These are phyloP conservation scores for Microctenopoma lineatum DNA, from an alignment of 2,797 vertebrate genomes.

Conservation along the genomic window DNA sequence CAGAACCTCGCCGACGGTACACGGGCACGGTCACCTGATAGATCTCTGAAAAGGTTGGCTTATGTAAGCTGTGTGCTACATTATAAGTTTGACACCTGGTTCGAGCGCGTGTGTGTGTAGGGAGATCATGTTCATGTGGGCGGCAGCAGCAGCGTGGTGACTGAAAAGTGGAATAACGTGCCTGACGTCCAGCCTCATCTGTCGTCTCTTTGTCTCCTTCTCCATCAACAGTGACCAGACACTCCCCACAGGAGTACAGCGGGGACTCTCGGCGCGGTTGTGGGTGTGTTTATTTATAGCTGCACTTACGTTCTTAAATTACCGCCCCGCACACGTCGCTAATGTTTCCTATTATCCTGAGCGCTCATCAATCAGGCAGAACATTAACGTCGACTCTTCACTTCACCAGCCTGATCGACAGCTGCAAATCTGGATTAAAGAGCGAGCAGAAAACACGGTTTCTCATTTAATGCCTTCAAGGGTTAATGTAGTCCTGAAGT, in stretches of 20 bases:
- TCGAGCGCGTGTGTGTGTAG: conserved; percentile 9
- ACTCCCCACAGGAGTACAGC: background rate
- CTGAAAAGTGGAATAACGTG: conserved; percentile 70
- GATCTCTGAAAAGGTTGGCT: conserved; percentile 26
- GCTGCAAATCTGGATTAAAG: background rate
- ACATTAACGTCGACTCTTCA: background rate
- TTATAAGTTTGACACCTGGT: conserved; percentile 2
- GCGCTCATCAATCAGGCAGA: background rate
- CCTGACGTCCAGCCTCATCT: conserved; percentile 46
- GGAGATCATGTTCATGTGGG: conserved; percentile 66
- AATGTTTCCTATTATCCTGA: too few species aligned
- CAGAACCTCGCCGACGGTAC: conserved; percentile 1
- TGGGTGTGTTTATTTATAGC: background rate
- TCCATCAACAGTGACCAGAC: background rate
- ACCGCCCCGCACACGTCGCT: too few species aligned
- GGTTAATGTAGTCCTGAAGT: background rate
- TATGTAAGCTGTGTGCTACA: conserved; percentile 34
- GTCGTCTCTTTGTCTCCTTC: conserved; percentile 25
- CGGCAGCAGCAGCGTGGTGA: conserved; percentile 49
- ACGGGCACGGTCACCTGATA: conserved; percentile 41
- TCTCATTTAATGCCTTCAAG: background rate
- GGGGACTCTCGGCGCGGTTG: background rate
- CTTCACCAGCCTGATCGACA: background rate
- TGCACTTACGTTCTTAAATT: too few species aligned
- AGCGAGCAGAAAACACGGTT: background rate